Percentiles rank a stretch among this genome's conserved stretches.
These are phyloP conservation scores for Meteorus colon DNA, from an alignment of 2,888 invertebrate species.

Conservation along the genomic window DNA sequence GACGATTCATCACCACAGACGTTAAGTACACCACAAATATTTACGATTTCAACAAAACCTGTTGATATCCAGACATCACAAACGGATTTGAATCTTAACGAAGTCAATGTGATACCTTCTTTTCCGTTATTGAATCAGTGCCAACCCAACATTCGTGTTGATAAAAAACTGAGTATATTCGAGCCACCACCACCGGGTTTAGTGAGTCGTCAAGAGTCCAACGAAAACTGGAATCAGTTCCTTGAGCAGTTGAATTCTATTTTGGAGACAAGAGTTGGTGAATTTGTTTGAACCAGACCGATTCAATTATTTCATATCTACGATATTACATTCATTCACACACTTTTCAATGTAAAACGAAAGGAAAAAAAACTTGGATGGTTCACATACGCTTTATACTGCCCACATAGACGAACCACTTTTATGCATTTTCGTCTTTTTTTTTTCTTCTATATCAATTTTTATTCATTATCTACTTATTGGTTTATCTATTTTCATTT, in stretches of 20 bases:
- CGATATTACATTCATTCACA: background rate
- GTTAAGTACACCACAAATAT: conserved; percentile 67
- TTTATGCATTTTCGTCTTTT: background rate
- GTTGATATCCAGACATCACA: conserved; percentile 62
- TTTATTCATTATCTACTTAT: background rate
- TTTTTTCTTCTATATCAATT: conserved; percentile 4
- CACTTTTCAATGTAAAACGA: background rate
- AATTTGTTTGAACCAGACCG: conserved; percentile 70
- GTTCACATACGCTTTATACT: background rate
- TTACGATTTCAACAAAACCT: conserved; percentile 68
- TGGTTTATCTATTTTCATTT: conserved; percentile 6
- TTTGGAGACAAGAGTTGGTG: conserved; percentile 73
- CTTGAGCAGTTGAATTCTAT: conserved; percentile 74
- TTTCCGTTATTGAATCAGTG: conserved; percentile 61
- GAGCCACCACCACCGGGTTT: conserved; percentile 70
- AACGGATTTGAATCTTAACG: conserved; percentile 56
- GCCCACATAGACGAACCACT: background rate
- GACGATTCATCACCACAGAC: conserved; percentile 61
- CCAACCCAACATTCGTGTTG: conserved; percentile 41
- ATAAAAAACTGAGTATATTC: conserved; percentile 68
- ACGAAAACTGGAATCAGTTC: conserved; percentile 75
- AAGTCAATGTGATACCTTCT: conserved; percentile 64
- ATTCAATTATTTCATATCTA: background rate
- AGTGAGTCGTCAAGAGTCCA: conserved; percentile 70
- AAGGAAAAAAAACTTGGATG: background rate